Conservation (phyloP, 1,140 invertebrate genomes). For the Aporrectodea caliginosa region DNA sequence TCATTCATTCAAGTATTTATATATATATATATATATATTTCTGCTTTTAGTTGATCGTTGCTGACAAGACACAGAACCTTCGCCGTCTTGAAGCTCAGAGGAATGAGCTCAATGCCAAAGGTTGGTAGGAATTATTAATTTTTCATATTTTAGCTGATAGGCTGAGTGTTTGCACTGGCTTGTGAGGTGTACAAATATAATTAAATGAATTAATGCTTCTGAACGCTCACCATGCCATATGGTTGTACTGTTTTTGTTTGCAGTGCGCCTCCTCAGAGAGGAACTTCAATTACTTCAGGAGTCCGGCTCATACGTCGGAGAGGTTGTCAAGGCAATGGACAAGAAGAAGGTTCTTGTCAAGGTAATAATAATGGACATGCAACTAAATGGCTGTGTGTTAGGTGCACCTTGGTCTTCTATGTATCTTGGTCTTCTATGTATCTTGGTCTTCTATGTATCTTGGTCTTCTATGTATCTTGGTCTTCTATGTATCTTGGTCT, state of each 20-base stretch:
- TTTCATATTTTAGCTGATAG: slow-evolving; percentile 14
- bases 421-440: too few relatives aligned
- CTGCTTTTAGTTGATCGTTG: slow-evolving; percentile 80
- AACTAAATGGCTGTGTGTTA: too few relatives aligned
- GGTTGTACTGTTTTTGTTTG: not conserved
- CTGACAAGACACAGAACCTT: slow-evolving; percentile 96
- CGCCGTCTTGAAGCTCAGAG: slow-evolving; percentile 94
- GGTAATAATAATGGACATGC: too few relatives aligned
- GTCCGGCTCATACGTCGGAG: slow-evolving; percentile 98
- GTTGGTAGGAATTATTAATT: slow-evolving; percentile 55
- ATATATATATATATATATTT: too few relatives aligned
- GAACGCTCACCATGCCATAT: too few relatives aligned
- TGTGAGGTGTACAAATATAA: too few relatives aligned
- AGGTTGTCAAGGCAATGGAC: slow-evolving; percentile 99
- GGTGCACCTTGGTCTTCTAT: too few relatives aligned
- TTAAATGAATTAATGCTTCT: too few relatives aligned
- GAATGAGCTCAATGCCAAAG: slow-evolving; percentile 99
- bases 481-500: too few relatives aligned
- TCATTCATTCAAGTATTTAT: too few relatives aligned
- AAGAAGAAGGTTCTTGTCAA: slow-evolving; percentile 99
- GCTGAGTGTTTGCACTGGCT: slow-evolving; percentile 7
- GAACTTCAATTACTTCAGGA: slow-evolving; percentile 97
- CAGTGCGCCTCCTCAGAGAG: slow-evolving; percentile 94
- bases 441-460: too few relatives aligned
- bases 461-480: too few relatives aligned